Evolutionary conservation across 2,888 invertebrate species (phyloP).

Genomic region (Drosophila birchii): DNA sequence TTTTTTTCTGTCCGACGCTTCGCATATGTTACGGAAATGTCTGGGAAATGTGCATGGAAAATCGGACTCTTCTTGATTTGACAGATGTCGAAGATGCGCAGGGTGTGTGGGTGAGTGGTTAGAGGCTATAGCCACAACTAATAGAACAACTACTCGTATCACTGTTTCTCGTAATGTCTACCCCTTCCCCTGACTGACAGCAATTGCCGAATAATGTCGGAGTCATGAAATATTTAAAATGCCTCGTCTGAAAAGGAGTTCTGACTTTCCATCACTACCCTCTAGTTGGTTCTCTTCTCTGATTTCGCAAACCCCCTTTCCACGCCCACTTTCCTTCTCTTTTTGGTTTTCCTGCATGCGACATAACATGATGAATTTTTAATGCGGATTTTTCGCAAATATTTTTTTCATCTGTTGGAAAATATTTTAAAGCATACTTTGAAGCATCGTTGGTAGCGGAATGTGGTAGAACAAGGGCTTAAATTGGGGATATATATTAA

Average conservation of each 20-base stretch:
- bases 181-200: slow-evolving; percentile 21
- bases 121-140: slow-evolving; percentile 62
- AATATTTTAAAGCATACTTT: slow-evolving; percentile 73
- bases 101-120: slow-evolving; percentile 8
- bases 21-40: slow-evolving; percentile 75
- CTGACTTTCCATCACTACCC: neutral
- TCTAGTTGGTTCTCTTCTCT: slow-evolving; percentile 3
- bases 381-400: slow-evolving; percentile 65
- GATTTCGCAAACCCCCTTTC: slow-evolving; percentile 3
- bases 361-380: slow-evolving; percentile 79
- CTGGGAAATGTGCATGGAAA: slow-evolving; percentile 74
- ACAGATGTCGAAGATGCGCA: slow-evolving; percentile 65
- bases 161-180: slow-evolving; percentile 5
- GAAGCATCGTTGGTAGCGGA: slow-evolving; percentile 29
- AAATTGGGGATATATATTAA: neutral
- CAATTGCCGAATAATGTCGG: slow-evolving; percentile 76
- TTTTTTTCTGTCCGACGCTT: slow-evolving; percentile 18
- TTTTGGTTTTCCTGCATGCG: slow-evolving; percentile 60
- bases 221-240: slow-evolving; percentile 77
- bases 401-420: slow-evolving; percentile 52
- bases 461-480: neutral
- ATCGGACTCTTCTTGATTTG: slow-evolving; percentile 67
- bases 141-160: slow-evolving; percentile 50
- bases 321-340: neutral
- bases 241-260: slow-evolving; percentile 45